phyloP scores from a whole-genome alignment of 2,797 vertebrate species.

The Apogon talboti region DNA sequence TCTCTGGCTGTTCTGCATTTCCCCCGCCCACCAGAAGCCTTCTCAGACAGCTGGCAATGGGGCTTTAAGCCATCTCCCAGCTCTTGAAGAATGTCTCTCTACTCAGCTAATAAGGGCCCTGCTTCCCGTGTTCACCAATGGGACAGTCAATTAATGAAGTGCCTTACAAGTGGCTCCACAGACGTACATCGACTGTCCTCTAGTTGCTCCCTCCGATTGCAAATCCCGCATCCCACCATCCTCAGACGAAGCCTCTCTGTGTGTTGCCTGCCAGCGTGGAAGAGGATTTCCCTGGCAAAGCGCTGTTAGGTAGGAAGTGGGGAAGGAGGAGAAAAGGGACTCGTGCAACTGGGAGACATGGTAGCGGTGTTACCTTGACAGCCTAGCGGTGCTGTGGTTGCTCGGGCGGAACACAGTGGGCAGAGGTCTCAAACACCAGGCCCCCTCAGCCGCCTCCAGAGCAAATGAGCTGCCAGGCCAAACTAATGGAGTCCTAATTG shows the following conservation, averaged over 20 bases:
- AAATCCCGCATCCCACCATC: constrained; percentile 81
- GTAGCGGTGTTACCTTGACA: constrained; percentile 83
- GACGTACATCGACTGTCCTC: constrained; percentile 76
- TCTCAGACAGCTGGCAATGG: constrained; percentile 87
- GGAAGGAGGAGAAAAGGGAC: constrained; percentile 51
- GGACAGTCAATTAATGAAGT: constrained; percentile 97
- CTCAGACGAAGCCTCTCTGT: constrained; percentile 69
- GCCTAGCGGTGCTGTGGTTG: constrained; percentile 78
- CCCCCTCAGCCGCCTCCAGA: constrained; percentile 87
- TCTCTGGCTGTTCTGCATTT: constrained; percentile 70
- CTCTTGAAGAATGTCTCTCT: constrained; percentile 95
- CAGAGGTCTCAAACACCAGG: constrained; percentile 89
- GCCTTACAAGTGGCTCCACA: constrained; percentile 91
- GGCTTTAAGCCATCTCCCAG: constrained; percentile 83
- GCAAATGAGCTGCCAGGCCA: constrained; percentile 95
- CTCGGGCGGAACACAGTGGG: constrained; percentile 87
- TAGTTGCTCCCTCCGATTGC: constrained; percentile 79
- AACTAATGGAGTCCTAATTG: constrained; percentile 99
- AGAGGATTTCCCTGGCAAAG: constrained; percentile 88
- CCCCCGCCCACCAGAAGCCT: constrained; percentile 70
- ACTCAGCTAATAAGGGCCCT: constrained; percentile 95
- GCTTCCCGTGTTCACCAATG: constrained; percentile 88
- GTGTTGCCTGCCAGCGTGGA: constrained; percentile 80
- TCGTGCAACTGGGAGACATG: constrained; percentile 56
- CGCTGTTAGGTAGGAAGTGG: constrained; percentile 79